These are phyloP conservation scores for Drosophila ambigua DNA, from an alignment of 1,140 invertebrate genomes.

Conservation along the genomic window DNA sequence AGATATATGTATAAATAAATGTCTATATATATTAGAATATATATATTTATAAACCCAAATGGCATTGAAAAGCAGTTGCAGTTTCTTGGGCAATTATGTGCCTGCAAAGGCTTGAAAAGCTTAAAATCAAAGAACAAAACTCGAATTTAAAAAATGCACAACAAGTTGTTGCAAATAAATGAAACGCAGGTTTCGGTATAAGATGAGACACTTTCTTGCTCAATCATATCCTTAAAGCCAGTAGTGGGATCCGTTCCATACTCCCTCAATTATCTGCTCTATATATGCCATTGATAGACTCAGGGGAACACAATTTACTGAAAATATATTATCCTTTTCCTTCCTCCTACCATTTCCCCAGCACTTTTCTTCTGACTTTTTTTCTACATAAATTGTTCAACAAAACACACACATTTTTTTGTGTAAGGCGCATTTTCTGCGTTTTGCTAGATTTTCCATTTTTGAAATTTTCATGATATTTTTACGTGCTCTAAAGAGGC, in stretches of 20 bases:
- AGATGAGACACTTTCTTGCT: neutral
- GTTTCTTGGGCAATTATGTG: conserved; percentile 10
- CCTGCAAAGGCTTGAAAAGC: neutral
- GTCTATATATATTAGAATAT: conserved; percentile 27
- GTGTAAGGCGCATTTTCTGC: conserved; percentile 75
- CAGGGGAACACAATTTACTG: no score
- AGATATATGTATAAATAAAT: conserved; percentile 41
- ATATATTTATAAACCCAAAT: conserved; percentile 46
- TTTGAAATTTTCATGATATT: conserved; percentile 80
- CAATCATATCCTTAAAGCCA: neutral
- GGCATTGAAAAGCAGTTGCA: conserved; percentile 41
- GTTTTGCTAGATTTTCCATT: conserved; percentile 73
- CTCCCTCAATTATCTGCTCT: no score
- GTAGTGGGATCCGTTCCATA: no score
- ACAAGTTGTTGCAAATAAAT: conserved; percentile 28
- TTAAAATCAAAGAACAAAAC: conserved; percentile 32
- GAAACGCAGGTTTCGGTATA: neutral
- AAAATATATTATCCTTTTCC: conserved; percentile 17
- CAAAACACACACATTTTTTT: conserved; percentile 73
- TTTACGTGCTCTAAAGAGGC: conserved; percentile 45
- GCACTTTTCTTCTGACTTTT: neutral
- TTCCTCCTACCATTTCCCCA: neutral
- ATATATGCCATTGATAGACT: no score
- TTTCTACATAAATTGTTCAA: conserved; percentile 63
- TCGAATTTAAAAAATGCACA: conserved; percentile 4